Percentiles rank a stretch among this genome's conserved stretches.
Conservation (phyloP, 2,888 invertebrate genomes). For the Amphipyra berbera region DNA sequence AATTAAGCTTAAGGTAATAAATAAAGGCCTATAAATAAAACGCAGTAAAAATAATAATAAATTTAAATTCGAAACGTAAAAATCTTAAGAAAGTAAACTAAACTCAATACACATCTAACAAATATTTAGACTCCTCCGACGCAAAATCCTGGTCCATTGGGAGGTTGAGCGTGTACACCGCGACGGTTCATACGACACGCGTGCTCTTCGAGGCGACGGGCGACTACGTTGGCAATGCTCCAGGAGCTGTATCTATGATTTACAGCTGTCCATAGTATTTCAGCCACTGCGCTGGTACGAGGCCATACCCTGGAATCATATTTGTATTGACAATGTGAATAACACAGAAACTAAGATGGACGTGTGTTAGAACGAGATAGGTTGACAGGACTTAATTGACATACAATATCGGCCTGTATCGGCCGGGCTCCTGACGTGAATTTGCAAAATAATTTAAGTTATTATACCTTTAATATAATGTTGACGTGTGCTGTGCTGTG, state of each 20-base stretch:
- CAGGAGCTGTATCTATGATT: constrained; percentile 61
- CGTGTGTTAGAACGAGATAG: too few species aligned
- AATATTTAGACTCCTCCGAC: constrained; percentile 29
- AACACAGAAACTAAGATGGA: too few species aligned
- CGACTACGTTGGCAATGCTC: constrained; percentile 59
- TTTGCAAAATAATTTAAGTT: too few species aligned
- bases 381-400: too few species aligned
- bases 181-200: constrained; percentile 92
- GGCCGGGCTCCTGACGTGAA: too few species aligned
- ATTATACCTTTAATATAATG: too few species aligned
- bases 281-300: constrained; percentile 44
- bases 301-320: constrained; percentile 42
- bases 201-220: constrained; percentile 78
- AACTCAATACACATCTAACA: background rate
- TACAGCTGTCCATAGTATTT: constrained; percentile 61
- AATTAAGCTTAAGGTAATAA: too few species aligned
- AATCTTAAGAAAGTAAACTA: constrained; percentile 21
- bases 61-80: background rate
- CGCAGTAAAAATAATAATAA: background rate
- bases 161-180: constrained; percentile 92
- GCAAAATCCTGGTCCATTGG: constrained; percentile 91
- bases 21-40: background rate
- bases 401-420: too few species aligned
- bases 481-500: too few species aligned
- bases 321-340: too few species aligned